Evolutionary conservation across 2,888 invertebrate genomes (phyloP), one percentile per base, ranked within the genome.

Genomic region (Conops quadrifasciatus): DNA sequence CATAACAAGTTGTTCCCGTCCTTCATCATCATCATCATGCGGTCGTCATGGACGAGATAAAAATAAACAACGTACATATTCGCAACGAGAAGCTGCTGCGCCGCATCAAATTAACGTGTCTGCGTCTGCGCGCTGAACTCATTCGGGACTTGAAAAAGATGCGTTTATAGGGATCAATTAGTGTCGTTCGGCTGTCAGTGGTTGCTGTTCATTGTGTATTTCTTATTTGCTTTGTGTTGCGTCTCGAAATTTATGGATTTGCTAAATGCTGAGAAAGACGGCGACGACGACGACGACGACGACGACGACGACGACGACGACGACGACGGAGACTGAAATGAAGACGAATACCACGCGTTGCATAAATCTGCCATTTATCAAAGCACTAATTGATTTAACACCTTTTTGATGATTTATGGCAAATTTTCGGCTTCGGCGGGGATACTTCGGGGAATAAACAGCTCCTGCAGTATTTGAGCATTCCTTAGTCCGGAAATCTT

Each of bases 321-420:
- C n/a, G n/a, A 16, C 30, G 36, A 30, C 30, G 36, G 24, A 3
- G 60, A n/a, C 43, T 36, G 56, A 60, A 67, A 67, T 59, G 59
- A 60, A 67, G 68, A 68, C 21, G 68, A 62, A 49, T 68, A 62
- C 47, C 67, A 67, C 59, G 67, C 59, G 67, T 21, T 60, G 60
- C 47, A 60, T 62, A 49, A 43, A 68, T 68, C 68, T 24, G 43
- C 47, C 5, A 11, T 51, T 68, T 62, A 51, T 62, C 60, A 60
- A 68, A 68, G 51, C 51, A 16, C 15, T 62, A 62, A 68, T 68
- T 68, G 60, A 68, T 51, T 68, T 51, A 47, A 62, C 68, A 60
- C 60, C 58, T 65, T 36, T 36, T 51, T 56, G 16, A 62, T 68
- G 60, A 68, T 68, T 43, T 51, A 30, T 36, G 16, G 21, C 15